phyloP scores from a whole-genome alignment of 2,113 vertebrate species.

The Theristicus caerulescens region DNA sequence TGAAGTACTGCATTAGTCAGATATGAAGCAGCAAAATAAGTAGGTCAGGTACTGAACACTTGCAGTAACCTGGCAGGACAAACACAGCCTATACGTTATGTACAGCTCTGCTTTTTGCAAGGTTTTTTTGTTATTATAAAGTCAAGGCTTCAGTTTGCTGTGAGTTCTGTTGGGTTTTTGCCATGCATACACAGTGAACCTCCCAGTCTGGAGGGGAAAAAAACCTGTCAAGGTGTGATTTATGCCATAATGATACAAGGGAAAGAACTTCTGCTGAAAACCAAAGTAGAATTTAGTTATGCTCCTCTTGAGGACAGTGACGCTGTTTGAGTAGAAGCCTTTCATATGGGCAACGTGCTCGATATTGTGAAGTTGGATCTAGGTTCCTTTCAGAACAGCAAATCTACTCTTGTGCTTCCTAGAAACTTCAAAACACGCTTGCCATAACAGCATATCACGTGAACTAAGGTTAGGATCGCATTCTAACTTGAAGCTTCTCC shows the following conservation, averaged over 20 bases:
- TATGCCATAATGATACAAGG: accelerated
- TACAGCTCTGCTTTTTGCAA: background rate
- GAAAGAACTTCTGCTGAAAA: background rate
- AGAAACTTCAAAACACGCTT: background rate
- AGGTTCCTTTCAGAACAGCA: background rate
- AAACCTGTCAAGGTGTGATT: background rate
- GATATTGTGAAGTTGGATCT: background rate
- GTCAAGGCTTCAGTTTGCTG: background rate
- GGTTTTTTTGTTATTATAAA: background rate
- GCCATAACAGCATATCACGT: accelerated
- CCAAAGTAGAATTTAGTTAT: background rate
- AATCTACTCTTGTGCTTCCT: background rate
- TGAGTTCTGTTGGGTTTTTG: background rate
- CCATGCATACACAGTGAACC: accelerated
- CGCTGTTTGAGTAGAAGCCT: background rate
- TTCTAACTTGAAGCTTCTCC: background rate
- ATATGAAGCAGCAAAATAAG: background rate
- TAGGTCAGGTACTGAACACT: background rate
- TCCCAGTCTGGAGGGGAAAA: background rate
- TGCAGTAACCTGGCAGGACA: background rate
- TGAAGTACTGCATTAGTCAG: background rate
- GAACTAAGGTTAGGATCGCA: background rate
- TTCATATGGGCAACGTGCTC: accelerated
- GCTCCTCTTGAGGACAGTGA: background rate
- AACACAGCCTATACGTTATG: accelerated